Percentiles rank a stretch among this genome's conserved stretches.
Conservation (phyloP, 2,888 invertebrate species). For the Parnassius orleans region DNA sequence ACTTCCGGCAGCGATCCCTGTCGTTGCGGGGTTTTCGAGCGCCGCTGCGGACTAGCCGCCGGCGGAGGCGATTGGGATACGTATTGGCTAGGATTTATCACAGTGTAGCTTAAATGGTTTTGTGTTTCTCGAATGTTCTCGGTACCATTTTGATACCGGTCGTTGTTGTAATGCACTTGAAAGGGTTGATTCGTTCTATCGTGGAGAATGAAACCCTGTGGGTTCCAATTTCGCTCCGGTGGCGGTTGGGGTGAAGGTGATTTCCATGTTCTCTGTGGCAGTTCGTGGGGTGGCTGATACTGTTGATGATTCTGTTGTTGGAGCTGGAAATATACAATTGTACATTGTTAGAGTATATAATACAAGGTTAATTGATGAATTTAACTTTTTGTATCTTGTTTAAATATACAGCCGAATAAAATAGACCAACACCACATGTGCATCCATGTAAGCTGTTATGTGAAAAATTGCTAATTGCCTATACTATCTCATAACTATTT, state of each 20-base stretch:
- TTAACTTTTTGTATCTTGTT: neutral
- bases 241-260: slow-evolving; percentile 48
- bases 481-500: neutral
- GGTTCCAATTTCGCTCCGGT: slow-evolving; percentile 63
- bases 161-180: slow-evolving; percentile 64
- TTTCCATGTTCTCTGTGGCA: slow-evolving; percentile 66
- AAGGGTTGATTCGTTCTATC: slow-evolving; percentile 70
- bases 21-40: slow-evolving; percentile 78
- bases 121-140: slow-evolving; percentile 76
- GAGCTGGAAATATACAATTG: slow-evolving; percentile 46
- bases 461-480: neutral
- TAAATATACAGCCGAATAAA: neutral
- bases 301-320: slow-evolving; percentile 56
- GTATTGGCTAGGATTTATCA: slow-evolving; percentile 80
- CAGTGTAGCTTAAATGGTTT: slow-evolving; percentile 81
- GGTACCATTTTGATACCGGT: slow-evolving; percentile 84
- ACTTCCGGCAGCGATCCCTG: slow-evolving; percentile 74
- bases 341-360: neutral
- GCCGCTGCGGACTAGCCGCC: slow-evolving; percentile 84
- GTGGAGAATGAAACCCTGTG: slow-evolving; percentile 85
- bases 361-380: too few relatives aligned
- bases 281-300: slow-evolving; percentile 49
- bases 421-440: slow-evolving; percentile 9
- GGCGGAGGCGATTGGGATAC: slow-evolving; percentile 77
- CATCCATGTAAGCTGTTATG: neutral